Conservation (phyloP, 2,113 vertebrate species). For the Vireo altiloquus region DNA sequence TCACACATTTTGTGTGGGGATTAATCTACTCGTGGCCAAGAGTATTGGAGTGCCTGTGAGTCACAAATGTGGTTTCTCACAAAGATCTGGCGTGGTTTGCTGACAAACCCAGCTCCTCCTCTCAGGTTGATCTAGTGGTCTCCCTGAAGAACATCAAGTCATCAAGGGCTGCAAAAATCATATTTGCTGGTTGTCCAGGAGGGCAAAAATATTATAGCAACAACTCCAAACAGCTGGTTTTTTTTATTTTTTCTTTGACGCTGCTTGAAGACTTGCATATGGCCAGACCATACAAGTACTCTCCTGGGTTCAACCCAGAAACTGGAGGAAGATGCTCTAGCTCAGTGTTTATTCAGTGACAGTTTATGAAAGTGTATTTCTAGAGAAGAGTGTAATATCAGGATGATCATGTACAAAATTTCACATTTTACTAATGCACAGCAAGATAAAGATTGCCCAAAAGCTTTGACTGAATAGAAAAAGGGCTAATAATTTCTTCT, state of each 20-base stretch:
- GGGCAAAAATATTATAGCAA: neutral
- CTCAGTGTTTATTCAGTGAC: neutral
- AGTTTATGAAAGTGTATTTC: neutral
- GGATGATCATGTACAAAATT: neutral
- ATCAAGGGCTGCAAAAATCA: neutral
- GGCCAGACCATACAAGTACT: neutral
- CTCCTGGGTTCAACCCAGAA: neutral
- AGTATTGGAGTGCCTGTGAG: neutral
- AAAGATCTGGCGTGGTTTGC: neutral
- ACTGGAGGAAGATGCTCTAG: neutral
- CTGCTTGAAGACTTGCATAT: neutral
- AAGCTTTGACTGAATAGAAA: neutral
- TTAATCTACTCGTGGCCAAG: neutral
- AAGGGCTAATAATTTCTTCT: neutral
- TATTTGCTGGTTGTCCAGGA: neutral
- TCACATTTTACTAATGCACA: neutral
- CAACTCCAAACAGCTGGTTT: neutral
- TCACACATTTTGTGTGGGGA: neutral
- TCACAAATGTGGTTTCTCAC: neutral
- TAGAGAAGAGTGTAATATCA: neutral
- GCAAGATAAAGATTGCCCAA: neutral
- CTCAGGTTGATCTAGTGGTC: neutral
- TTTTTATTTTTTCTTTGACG: neutral
- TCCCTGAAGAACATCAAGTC: neutral
- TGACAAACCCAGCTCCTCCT: neutral